These are phyloP conservation scores for Argyresthia goedartella DNA, from an alignment of 2,888 invertebrate species.

Conservation along the genomic window DNA sequence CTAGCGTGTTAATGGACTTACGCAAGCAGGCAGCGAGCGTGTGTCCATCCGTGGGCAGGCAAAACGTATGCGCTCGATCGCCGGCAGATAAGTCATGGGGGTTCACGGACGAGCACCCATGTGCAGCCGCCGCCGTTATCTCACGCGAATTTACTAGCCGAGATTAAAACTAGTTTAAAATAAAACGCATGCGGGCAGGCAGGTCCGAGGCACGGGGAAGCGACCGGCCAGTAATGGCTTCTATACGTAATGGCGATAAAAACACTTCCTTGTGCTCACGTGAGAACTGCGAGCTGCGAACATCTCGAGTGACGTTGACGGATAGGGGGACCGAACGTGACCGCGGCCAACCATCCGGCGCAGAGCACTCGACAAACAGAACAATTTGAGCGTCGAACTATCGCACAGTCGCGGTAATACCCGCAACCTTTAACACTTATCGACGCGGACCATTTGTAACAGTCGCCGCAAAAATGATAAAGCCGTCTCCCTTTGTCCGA, in stretches of 20 bases:
- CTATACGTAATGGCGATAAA: conserved; percentile 47
- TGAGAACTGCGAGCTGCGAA: conserved; percentile 35
- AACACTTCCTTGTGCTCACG: conserved; percentile 47
- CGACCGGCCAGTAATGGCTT: conserved; percentile 42
- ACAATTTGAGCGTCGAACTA: conserved; percentile 31
- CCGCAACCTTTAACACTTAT: neutral
- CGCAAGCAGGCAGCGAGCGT: neutral
- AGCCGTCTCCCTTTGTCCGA: neutral
- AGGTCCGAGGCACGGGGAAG: conserved; percentile 13
- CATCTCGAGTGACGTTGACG: conserved; percentile 39
- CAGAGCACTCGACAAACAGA: neutral
- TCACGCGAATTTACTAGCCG: conserved; percentile 49
- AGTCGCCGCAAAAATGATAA: neutral
- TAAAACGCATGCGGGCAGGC: conserved; percentile 29
- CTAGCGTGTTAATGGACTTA: too few relatives aligned
- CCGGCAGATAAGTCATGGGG: conserved; percentile 40
- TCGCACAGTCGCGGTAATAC: conserved; percentile 1
- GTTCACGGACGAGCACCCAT: conserved; percentile 43
- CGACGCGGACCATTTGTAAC: conserved; percentile 1
- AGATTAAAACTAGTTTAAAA: conserved; percentile 38
- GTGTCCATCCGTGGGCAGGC: conserved; percentile 21
- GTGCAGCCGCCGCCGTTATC: conserved; percentile 49
- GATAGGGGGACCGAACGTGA: conserved; percentile 33
- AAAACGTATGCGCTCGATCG: conserved; percentile 31
- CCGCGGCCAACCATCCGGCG: conserved; percentile 9